A percentile compares a stretch with the other conserved stretches of the same genome.
Evolutionary conservation across 2,888 invertebrate species (phyloP).

Genomic region (Charanyca ferruginea): DNA sequence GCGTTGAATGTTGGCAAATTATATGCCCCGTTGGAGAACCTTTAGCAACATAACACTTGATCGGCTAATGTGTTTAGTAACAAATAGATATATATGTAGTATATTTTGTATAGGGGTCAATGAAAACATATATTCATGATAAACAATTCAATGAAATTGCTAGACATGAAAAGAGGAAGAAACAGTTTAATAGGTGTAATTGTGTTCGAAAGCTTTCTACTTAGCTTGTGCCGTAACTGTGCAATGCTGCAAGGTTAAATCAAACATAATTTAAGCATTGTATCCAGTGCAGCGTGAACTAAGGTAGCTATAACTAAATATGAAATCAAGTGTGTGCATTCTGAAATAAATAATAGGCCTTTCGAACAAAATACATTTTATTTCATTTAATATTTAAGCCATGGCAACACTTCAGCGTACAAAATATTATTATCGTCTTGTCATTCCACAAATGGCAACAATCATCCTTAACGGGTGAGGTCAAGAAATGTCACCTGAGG

Average conservation of each 20-base stretch:
- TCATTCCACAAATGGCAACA: slow-evolving; percentile 55
- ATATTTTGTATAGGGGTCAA: not conserved
- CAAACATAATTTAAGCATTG: no score
- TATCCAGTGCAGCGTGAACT: no score
- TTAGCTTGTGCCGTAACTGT: no score
- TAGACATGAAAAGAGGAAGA: no score
- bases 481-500: slow-evolving; percentile 52
- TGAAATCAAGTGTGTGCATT: no score
- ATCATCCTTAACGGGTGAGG: slow-evolving; percentile 61
- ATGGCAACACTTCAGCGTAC: slow-evolving; percentile 8
- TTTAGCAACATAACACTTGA: slow-evolving; percentile 40
- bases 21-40: slow-evolving; percentile 51
- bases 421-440: slow-evolving; percentile 29
- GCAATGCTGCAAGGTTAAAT: no score
- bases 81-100: slow-evolving; percentile 2
- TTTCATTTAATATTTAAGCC: slow-evolving; percentile 25
- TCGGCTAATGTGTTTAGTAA: slow-evolving; percentile 31
- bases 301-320: no score
- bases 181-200: no score
- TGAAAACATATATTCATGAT: not conserved
- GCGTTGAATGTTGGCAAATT: slow-evolving; percentile 61
- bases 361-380: no score
- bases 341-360: no score
- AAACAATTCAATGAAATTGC: no score
- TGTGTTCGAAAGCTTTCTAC: no score